These are phyloP conservation scores for Beroe ovata DNA, from an alignment of 37 sponge, comb jelly and placozoan species.

Conservation along the genomic window DNA sequence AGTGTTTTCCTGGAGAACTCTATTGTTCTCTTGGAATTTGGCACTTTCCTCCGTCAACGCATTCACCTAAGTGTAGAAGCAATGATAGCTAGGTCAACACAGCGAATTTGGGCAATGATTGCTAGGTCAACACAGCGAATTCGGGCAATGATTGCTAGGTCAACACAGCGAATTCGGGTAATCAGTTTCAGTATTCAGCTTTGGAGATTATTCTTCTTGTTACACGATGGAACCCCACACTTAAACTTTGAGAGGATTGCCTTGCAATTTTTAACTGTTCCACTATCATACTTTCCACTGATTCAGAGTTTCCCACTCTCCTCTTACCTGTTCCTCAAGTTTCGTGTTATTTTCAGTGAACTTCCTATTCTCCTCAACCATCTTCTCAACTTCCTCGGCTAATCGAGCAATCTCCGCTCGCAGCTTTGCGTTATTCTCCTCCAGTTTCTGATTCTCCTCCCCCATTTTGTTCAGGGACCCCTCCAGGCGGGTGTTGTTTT, in stretches of 20 bases:
- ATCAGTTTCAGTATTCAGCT: too few species aligned
- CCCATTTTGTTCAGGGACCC: conserved; percentile 1
- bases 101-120: too few species aligned
- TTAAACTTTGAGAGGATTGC: too few species aligned
- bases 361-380: conserved; percentile 35
- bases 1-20: conserved; percentile 31
- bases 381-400: not conserved
- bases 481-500: conserved; percentile 13
- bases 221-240: too few species aligned
- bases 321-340: conserved; percentile 18
- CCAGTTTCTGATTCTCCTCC: conserved; percentile 1
- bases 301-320: not conserved
- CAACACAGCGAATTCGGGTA: too few species aligned
- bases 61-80: too few species aligned
- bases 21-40: conserved; percentile 29
- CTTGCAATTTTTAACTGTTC: too few species aligned
- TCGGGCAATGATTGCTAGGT: too few species aligned
- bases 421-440: conserved; percentile 7
- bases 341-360: conserved; percentile 49
- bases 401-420: conserved; percentile 14
- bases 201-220: too few species aligned
- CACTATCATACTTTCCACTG: too few species aligned
- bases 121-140: too few species aligned
- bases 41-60: conserved; percentile 28
- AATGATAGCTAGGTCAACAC: too few species aligned